Evolutionary conservation across 2,113 vertebrate genomes (phyloP), one percentile per base, ranked within the genome.

Genomic region (Struthio camelus): DNA sequence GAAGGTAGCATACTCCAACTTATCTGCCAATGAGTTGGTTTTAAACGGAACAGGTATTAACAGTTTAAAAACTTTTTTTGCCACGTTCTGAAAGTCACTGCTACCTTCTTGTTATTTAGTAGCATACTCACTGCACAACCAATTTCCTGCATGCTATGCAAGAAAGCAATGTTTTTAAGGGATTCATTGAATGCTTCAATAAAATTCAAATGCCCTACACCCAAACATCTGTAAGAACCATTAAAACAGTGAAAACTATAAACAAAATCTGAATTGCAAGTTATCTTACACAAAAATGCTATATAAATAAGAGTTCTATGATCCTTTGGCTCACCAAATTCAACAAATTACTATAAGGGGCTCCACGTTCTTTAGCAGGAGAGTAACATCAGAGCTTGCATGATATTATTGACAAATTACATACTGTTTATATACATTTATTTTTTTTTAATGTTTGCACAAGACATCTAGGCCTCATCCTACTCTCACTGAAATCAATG

Each of bases 1-100:
- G 44, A n/a, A 36, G 59, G 13, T 18, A 4, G 5, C 3, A 6
- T 3, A 61, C 7, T 9, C 2, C n/a, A 59, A 80, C 1, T 42
- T 10, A 80, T 2, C n/a, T 48, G 48, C 6, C 30, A 79, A 66
- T 76, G 23, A 87, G 34, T 48, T 51, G 88, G n/a, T 40, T 92
- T 87, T 15, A 72, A 93, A 78, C 8, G 67, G 8, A 90, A 48
- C 2, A 84, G 15, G n/a, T 75, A 23, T 24, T 36, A 64, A 16
- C 28, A 76, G 14, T 51, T 67, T 1, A 7, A 66, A 32, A 34
- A 76, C 30, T 59, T 38, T 23, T 25, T 85, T 66, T 69, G 32
- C 11, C 6, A 20, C 24, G 44, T 24, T 86, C 36, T 80, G 51
- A 38, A 80, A 90, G 40, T 50, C 85, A 67, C 50, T 85, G 66